Evolutionary conservation across 2,888 invertebrate genomes (phyloP).

Genomic region (Selenia dentaria): DNA sequence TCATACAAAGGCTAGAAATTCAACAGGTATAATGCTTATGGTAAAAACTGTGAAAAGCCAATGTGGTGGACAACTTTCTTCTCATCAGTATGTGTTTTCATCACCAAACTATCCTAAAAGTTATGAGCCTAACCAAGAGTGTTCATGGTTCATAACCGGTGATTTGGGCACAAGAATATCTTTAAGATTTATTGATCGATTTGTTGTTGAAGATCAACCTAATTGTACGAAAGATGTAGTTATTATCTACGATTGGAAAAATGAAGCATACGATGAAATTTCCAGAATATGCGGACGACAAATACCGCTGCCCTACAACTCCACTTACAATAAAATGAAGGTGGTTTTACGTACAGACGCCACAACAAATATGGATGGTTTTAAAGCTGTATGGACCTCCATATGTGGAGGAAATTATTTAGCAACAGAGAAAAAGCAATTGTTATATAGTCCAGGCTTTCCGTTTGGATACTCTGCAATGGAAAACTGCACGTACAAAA

Average conservation of each 20-base stretch:
- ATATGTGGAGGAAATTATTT: conserved; percentile 89
- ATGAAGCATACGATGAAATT: conserved; percentile 79
- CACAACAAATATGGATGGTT: conserved; percentile 88
- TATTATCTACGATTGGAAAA: conserved; percentile 85
- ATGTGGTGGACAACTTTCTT: conserved; percentile 88
- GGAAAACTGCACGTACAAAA: conserved; percentile 87
- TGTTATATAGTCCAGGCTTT: conserved; percentile 90
- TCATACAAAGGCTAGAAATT: conserved; percentile 73
- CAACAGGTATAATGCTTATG: conserved; percentile 53
- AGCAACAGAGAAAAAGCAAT: conserved; percentile 75
- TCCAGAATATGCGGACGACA: conserved; percentile 89
- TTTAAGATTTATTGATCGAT: conserved; percentile 88
- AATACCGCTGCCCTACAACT: conserved; percentile 81
- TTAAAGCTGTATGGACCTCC: conserved; percentile 86
- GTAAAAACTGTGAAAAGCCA: conserved; percentile 73
- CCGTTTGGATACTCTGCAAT: conserved; percentile 85
- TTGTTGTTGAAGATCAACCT: conserved; percentile 88
- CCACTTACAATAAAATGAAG: conserved; percentile 87
- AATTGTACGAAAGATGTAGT: conserved; percentile 92
- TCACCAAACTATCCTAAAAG: conserved; percentile 86
- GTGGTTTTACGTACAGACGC: conserved; percentile 89
- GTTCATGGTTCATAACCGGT: conserved; percentile 89
- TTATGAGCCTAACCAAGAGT: conserved; percentile 91
- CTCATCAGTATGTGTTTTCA: conserved; percentile 64
- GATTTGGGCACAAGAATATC: conserved; percentile 88